Base-by-base conservation (phyloP, 1,140 invertebrate genomes). In the Agrilus planipennis region DNA sequence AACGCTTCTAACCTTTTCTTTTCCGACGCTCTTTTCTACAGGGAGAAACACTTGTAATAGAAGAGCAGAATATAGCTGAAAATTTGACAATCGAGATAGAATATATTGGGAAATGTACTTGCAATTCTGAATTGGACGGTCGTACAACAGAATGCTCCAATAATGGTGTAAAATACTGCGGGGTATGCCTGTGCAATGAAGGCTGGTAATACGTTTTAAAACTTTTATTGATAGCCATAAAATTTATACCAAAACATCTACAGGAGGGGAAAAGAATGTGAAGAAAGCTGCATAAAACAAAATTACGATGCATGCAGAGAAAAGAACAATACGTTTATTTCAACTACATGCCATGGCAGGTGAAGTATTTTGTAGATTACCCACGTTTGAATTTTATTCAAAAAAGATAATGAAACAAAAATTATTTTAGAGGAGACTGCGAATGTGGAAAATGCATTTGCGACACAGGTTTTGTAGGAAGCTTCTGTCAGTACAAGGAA, bases 391-490 rank as follows among this genome's bases (percentile, higher is more conserved):
- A 25, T 25, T 5, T 25, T 25, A 25, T 25, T n/a, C 23, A 25
- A 25, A 25, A n/a, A 25, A n/a, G 23, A 25, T 7, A n/a, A 25
- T 15, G 15, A 17, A 15, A 17, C 10, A 17, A 17, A 17, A 30
- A 30, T 7, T 30, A 27, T 34, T 34, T 18, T 14, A 36, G 34
- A 15, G 69, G 72, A 2, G 62, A 63, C 18, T 48, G 68, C 10
- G 52, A 66, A 14, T 78, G 75, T 44, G 74, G 73, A 31, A 65
- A 67, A 39, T 77, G 74, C 42, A 51, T 58, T 19, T 78, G 75
- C 42, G 59, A 70, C 42, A 55, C 62, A 39, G 71, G 69, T 53
- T 77, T 41, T 21, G 19, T 14, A 1, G 57, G 57, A 7, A 25
- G 46, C 28, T 56, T 42, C 29, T 59, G 57, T 35, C 38, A 59